phyloP scores from a whole-genome alignment of 2,888 invertebrate species.

The Aleiodes alternator region DNA sequence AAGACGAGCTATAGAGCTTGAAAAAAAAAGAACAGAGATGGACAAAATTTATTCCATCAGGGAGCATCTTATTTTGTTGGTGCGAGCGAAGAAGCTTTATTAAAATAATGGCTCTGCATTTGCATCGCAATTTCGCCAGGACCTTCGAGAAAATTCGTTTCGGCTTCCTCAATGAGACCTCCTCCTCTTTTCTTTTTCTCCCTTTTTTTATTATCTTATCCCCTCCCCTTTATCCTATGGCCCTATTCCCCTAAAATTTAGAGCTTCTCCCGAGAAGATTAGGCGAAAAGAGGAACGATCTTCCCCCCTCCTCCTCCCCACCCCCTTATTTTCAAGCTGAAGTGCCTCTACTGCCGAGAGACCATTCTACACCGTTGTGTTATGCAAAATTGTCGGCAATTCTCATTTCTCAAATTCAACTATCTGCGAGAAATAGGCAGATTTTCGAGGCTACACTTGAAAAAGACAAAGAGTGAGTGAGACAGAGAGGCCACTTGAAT shows the following conservation, averaged over 20 bases:
- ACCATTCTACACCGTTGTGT: slow-evolving; percentile 24
- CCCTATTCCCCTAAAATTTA: slow-evolving; percentile 37
- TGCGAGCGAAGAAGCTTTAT: slow-evolving; percentile 21
- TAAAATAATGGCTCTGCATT: slow-evolving; percentile 41
- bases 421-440: slow-evolving; percentile 34
- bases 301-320: too few species aligned
- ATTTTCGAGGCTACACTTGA: slow-evolving; percentile 40
- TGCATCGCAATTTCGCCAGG: slow-evolving; percentile 34
- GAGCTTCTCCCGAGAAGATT: slow-evolving; percentile 13
- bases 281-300: slow-evolving; percentile 11
- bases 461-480: slow-evolving; percentile 18
- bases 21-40: neutral
- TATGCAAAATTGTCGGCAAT: slow-evolving; percentile 55
- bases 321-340: too few species aligned
- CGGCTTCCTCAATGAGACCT: neutral
- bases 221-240: neutral
- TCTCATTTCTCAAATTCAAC: slow-evolving; percentile 55
- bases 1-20: neutral
- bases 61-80: slow-evolving; percentile 39
- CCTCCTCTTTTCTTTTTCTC: neutral
- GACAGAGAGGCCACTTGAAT: neutral
- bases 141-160: slow-evolving; percentile 25
- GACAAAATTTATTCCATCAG: slow-evolving; percentile 43
- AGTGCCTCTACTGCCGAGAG: too few species aligned
- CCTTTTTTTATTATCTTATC: neutral